These are phyloP conservation scores for Zaprionus lachaisei DNA, from an alignment of 1,140 invertebrate genomes.

Conservation along the genomic window DNA sequence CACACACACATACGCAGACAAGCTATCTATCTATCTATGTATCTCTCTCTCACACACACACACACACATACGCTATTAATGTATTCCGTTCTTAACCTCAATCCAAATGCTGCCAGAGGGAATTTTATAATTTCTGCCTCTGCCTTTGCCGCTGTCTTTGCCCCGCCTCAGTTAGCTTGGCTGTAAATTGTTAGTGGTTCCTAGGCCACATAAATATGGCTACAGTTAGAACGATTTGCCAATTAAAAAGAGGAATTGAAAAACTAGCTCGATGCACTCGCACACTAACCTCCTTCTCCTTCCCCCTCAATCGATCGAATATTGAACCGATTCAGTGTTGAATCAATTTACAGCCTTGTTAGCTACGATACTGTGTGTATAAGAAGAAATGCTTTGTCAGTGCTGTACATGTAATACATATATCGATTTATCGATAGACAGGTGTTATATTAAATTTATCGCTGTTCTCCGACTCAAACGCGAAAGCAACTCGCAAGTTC, in stretches of 20 bases:
- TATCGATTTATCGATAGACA: not conserved
- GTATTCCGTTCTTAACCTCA: constrained; percentile 5
- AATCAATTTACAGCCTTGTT: constrained; percentile 3
- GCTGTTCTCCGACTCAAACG: no score
- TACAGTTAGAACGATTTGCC: not conserved
- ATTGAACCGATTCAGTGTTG: not conserved
- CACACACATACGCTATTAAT: not conserved
- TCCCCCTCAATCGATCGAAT: not conserved
- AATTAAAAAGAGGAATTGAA: not conserved
- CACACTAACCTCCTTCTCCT: no score
- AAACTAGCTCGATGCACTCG: no score
- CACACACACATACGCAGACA: not conserved
- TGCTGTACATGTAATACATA: not conserved
- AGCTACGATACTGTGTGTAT: not conserved
- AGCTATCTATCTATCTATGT: not conserved
- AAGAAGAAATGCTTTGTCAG: no score
- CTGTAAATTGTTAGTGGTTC: not conserved
- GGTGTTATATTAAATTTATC: no score
- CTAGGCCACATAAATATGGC: not conserved
- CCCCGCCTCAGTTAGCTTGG: not conserved
- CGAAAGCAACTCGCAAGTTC: no score
- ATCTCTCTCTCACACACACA: not conserved
- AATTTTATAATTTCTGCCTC: not conserved
- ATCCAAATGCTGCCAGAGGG: constrained; percentile 14
- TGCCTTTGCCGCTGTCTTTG: no score